Base-by-base conservation (phyloP, 2,888 invertebrate genomes). In the Chouioia cunea region DNA sequence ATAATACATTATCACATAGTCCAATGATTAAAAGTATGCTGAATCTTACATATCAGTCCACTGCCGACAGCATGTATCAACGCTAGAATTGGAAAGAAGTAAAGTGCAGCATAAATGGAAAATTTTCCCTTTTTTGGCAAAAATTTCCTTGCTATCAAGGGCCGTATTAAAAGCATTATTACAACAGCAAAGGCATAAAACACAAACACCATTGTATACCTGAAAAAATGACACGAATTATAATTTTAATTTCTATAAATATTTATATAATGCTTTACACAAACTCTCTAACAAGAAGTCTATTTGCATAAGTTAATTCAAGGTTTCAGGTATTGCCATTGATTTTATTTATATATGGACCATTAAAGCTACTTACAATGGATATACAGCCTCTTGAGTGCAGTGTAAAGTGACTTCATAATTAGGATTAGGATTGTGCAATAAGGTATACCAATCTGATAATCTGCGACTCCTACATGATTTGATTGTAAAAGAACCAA, bases 321-420 rank as follows among this genome's bases (percentile, higher is more conserved):
- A 22, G 8, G 16, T 8, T 36, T 6, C 15, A 48, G 23, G 46
- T n/a, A 44, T 16, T 43, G 2, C 10, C 3, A 58, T 62, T 18
- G 1, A 36, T 36, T 62, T 53, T 16, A 22, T 4, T 15, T 54
- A 53, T 14, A 14, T 44, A 43, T 64, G 48, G 18, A 36, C 27
- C 67, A 70, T 62, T 36, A 14, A 63, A 66, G 78, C 80, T 74
- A 89, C 93, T 90, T 89, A 98, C 96, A 99, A 87, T 54, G 99
- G 99, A 88, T 97, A 99, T 0, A 98, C 97, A 68, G 97, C 97
- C 87, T 99, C 99, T 82, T 99, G 97, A 0, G 98, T 97, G 85
- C 99, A 99, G 86, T 97, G 93, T 65, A 98, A 85, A 18, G 93
- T 93, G 73, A 91, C 90, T 70, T 93, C 93, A 86, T 97, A 98